Conservation (phyloP, 2,888 invertebrate genomes). For the Carpatolechia fugitivella region DNA sequence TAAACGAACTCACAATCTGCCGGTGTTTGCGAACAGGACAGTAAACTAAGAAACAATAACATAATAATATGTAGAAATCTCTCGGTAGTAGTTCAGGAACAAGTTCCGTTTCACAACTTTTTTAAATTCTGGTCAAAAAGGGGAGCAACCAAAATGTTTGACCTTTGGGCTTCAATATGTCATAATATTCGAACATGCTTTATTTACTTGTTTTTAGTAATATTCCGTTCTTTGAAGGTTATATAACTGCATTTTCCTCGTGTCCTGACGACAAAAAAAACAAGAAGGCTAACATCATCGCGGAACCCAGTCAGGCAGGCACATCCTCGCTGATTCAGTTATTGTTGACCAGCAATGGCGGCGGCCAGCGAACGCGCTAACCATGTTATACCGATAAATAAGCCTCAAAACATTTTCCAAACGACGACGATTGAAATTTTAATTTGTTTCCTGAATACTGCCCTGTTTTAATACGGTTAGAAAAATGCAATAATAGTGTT, state of each 20-base stretch:
- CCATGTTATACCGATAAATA: conserved; percentile 48
- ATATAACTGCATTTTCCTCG: background rate
- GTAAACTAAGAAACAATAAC: too few relatives aligned
- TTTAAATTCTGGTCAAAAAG: too few relatives aligned
- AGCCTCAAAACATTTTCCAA: conserved; percentile 44
- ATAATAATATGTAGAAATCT: too few relatives aligned
- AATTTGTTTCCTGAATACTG: conserved; percentile 12
- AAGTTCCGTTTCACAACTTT: too few relatives aligned
- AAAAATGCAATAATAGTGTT: background rate
- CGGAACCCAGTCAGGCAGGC: conserved; percentile 18
- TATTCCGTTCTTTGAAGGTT: too few relatives aligned
- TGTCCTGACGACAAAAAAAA: background rate
- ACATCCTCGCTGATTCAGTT: conserved; percentile 29
- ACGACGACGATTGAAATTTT: conserved; percentile 34
- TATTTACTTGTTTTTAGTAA: too few relatives aligned
- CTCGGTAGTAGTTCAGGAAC: too few relatives aligned
- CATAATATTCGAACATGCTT: too few relatives aligned
- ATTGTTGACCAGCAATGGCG: conserved; percentile 35
- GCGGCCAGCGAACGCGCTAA: conserved; percentile 43
- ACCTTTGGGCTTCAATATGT: too few relatives aligned
- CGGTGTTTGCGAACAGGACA: background rate
- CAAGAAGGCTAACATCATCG: conserved; percentile 18
- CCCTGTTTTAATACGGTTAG: background rate
- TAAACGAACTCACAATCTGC: conserved; percentile 28
- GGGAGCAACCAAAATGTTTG: too few relatives aligned